Evolutionary conservation across 2,888 invertebrate genomes (phyloP), one percentile per base, ranked within the genome.

Genomic region (Chromoteleia sp.): DNA sequence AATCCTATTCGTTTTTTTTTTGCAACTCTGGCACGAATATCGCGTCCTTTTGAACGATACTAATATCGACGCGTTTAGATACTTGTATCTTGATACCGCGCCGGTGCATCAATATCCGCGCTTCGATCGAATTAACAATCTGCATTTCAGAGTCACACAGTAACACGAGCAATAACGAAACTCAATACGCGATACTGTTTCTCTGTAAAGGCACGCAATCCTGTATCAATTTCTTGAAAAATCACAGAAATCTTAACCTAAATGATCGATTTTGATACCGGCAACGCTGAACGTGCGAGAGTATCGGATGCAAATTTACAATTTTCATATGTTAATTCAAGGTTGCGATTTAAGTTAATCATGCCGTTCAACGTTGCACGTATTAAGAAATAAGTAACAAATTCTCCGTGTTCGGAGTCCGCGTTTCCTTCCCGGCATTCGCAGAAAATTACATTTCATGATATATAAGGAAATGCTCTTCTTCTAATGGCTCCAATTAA

Each of bases 161-260:
- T 70, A 70, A 77, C 56, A 59, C 19, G 70, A 77, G 70, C 29
- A 70, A 45, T 48, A 52, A 45, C 50, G 77, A 70, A 77, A 77
- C 52, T 36, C 54, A 30, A 77, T 68, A 68, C 50, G 12, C 45
- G 25, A 58, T 48, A 36, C 56, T 30, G 33, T 59, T 58, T 52
- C 39, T n/a, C 19, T 14, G 19, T 5, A 48, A 48, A 33, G 41
- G 17, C 12, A n/a, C 1, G 43, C 41, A 59, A 59, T 5, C 25
- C 15, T 39, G 56, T 39, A 39, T 56, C 39, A 8, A 21, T 39
- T 59, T 1, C 12, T 17, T 19, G 39, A 56, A 56, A 54, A 39
- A 19, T 21, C 6, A 14, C 21, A 21, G 21, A 39, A 39, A 58
- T 30, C 25, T 39, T 21, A 58, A 6, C 39, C 41, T 6, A 36